These are phyloP conservation scores for Hozukius guyotensis DNA, from an alignment of 2,797 vertebrate species.

Conservation along the genomic window DNA sequence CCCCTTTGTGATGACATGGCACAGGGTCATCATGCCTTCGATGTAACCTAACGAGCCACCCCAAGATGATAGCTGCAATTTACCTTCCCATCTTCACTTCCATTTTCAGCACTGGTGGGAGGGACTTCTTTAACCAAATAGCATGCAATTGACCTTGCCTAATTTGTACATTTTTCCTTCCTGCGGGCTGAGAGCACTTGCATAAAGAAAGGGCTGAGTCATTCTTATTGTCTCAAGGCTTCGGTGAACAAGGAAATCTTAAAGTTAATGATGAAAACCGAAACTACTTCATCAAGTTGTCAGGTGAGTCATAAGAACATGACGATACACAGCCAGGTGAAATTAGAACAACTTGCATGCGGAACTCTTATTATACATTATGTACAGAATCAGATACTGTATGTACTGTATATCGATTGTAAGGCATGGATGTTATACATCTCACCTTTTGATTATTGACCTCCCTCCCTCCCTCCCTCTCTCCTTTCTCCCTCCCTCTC, in stretches of 20 bases:
- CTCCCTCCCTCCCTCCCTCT: neutral
- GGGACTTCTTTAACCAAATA: constrained; percentile 25
- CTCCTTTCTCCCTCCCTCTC: neutral
- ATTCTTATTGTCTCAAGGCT: constrained; percentile 3
- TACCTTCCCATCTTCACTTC: neutral
- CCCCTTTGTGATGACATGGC: neutral
- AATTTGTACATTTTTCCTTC: constrained; percentile 45
- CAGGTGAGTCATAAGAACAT: neutral
- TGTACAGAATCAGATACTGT: neutral
- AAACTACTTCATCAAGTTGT: constrained; percentile 21
- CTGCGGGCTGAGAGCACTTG: neutral
- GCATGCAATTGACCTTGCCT: constrained; percentile 39
- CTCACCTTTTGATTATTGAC: neutral
- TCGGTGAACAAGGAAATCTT: constrained; percentile 4
- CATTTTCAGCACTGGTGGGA: neutral
- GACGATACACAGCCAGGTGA: neutral
- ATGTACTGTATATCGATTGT: neutral
- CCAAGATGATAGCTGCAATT: constrained; percentile 2
- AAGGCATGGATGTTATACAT: neutral
- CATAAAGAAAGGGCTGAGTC: constrained; percentile 40
- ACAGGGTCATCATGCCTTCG: neutral
- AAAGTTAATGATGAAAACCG: neutral
- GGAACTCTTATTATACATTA: neutral
- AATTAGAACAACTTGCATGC: neutral
- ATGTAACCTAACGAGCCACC: constrained; percentile 2